phyloP scores from a whole-genome alignment of 2,888 invertebrate genomes.

The Bursaphelenchus okinawaensis region DNA sequence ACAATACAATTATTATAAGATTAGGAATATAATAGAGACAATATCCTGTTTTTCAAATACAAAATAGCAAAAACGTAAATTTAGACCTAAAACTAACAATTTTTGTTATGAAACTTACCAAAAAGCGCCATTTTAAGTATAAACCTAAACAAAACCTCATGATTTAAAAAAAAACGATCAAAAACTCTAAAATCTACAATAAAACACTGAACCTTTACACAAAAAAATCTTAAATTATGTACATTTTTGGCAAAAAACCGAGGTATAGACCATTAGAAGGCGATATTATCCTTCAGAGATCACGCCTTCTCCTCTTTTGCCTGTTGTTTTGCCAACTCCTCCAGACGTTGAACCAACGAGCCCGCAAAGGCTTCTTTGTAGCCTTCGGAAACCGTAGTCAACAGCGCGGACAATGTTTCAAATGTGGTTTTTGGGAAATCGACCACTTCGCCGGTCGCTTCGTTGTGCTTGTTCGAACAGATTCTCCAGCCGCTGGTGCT shows the following conservation, averaged over 20 bases:
- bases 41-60: too few relatives aligned
- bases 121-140: not conserved
- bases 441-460: not conserved
- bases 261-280: too few relatives aligned
- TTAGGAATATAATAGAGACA: too few relatives aligned
- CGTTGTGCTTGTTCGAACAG: not conserved
- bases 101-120: not conserved
- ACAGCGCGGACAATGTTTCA: not conserved
- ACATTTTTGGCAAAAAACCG: too few relatives aligned
- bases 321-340: not conserved
- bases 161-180: not conserved
- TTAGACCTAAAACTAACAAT: too few relatives aligned
- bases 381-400: not conserved
- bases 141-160: not conserved
- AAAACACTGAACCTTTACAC: not conserved
- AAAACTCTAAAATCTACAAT: not conserved
- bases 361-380: not conserved
- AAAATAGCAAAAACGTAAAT: too few relatives aligned
- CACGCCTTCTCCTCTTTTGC: not conserved
- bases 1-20: too few relatives aligned
- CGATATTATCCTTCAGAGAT: too few relatives aligned
- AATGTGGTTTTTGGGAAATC: not conserved
- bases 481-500: conserved; percentile 30
- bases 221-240: not conserved
- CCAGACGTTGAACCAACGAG: not conserved